Evolutionary conservation across 2,888 invertebrate species (phyloP), one percentile per base, ranked within the genome.

Genomic region (Acleris cristana): DNA sequence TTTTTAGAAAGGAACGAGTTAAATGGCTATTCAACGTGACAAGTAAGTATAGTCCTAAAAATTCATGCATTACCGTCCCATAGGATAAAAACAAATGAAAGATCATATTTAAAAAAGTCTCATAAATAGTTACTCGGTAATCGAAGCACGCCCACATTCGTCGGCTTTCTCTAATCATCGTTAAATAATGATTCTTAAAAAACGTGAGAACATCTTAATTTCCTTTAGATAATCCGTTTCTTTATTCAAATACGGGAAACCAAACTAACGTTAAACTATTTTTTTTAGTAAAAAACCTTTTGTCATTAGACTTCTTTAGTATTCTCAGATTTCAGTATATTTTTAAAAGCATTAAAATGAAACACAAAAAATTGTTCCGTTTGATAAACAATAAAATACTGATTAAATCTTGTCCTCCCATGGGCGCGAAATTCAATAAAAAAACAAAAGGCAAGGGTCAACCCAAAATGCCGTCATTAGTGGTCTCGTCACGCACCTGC

Each of bases 401-500:
- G 40, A 4, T 40, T 40, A 14, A 14, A 14, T 40, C 2, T 14
- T 0, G 14, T 3, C 40, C 3, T 14, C 40, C 14, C 3, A 14
- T 14, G 4, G 40, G 48, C 48, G 48, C 48, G 16, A 45, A 16
- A 45, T 45, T 44, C 16, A n/a, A 45, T n/a, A 48, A n/a, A 58
- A 48, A 45, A 26, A 58, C 12, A 18, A 48, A 23, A 19, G 57
- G 57, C 21, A 4, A 26, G 26, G 48, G 10, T 48, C 48, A 48
- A 2, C 48, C 64, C 40, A 40, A 60, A 54, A 49, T 44, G 45
- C 49, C 52, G 21, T 19, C 51, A 40, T 40, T n/a, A 56, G 61
- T 16, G 56, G 61, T 61, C 56, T 18, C 34, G 45, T 56, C 66
- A 66, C 66, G 61, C 66, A 62, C 61, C 66, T 66, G 66, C 51